phyloP scores from a whole-genome alignment of 2,888 invertebrate species.

The Conomelus anceps region DNA sequence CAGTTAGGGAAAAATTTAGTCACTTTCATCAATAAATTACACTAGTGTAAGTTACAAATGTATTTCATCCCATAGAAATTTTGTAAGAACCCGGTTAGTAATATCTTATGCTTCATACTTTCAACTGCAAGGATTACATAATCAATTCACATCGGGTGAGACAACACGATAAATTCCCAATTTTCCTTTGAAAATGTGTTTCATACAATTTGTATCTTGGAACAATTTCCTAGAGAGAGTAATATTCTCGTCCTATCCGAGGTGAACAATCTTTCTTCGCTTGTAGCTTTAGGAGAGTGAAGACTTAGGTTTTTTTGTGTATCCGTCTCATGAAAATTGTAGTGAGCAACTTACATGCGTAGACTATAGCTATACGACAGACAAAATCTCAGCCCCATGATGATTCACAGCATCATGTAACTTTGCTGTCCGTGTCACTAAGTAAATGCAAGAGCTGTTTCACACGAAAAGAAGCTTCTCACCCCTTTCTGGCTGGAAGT shows the following conservation, averaged over 20 bases:
- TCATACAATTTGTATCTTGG: no score
- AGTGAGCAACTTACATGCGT: background rate
- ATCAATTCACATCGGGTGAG: no score
- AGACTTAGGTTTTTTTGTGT: background rate
- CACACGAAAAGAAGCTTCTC: background rate
- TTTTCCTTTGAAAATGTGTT: no score
- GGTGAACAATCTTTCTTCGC: background rate
- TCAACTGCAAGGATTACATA: no score
- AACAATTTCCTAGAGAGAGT: no score
- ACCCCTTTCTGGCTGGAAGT: background rate
- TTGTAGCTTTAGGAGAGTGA: background rate
- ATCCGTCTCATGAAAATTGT: background rate
- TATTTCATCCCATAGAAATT: no score
- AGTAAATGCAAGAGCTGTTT: background rate
- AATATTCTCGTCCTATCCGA: background rate
- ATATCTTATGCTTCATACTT: no score
- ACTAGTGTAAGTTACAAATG: no score
- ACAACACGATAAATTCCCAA: no score
- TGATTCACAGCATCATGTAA: background rate
- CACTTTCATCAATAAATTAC: no score
- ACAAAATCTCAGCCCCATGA: background rate
- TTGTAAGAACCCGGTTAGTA: no score
- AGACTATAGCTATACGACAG: background rate
- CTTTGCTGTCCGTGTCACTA: background rate
- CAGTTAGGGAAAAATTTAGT: no score